phyloP scores from a whole-genome alignment of 2,797 vertebrate species.

The Emys orbicularis region DNA sequence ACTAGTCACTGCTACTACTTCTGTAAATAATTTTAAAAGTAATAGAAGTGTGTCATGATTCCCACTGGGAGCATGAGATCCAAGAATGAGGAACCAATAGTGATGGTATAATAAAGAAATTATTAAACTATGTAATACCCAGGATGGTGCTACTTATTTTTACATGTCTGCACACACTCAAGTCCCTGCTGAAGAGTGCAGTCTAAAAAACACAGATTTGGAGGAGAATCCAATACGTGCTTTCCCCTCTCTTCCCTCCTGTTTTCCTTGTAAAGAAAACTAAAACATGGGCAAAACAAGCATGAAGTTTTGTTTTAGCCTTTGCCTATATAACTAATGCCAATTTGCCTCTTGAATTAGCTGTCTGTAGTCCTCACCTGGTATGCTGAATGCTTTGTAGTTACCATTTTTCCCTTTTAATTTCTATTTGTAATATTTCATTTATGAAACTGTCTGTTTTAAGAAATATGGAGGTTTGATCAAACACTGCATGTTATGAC shows the following conservation, averaged over 20 bases:
- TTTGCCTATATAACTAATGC: not conserved
- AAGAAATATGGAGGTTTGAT: not conserved
- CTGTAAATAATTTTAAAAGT: not conserved
- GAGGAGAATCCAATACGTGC: not conserved
- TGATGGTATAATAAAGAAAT: not conserved
- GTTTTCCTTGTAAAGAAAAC: not conserved
- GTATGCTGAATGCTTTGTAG: not conserved
- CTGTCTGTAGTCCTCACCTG: not conserved
- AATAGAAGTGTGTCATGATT: not conserved
- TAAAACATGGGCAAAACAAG: not conserved
- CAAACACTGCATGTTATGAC: not conserved
- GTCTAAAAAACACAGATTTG: not conserved
- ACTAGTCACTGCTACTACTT: not conserved
- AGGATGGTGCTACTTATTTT: too few species aligned
- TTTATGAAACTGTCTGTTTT: not conserved
- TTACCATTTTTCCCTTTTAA: not conserved
- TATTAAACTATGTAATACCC: not conserved
- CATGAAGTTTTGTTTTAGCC: not conserved
- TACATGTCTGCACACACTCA: too few species aligned
- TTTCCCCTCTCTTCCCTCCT: not conserved
- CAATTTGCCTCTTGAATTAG: not conserved
- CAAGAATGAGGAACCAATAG: not conserved
- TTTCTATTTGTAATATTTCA: not conserved
- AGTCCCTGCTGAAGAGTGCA: not conserved
- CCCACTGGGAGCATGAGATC: not conserved